Percentiles rank a stretch among this genome's conserved stretches.
phyloP scores from a whole-genome alignment of 2,113 vertebrate species.

The Megaceryle torquata region DNA sequence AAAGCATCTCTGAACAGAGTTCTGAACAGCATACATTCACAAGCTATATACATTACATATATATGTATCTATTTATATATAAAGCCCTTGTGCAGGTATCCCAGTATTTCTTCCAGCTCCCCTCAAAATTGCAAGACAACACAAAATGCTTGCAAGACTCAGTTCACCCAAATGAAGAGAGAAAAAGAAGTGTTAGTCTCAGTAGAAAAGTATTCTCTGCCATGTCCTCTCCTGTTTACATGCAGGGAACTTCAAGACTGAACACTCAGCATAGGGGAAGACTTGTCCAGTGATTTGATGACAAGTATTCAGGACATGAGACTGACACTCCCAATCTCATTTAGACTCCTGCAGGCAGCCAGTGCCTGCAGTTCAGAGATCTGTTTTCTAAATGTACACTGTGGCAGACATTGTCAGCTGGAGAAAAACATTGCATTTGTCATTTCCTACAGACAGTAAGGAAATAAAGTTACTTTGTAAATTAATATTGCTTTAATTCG shows the following conservation, averaged over 20 bases:
- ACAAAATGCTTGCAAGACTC: not conserved
- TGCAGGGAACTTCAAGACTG: not conserved
- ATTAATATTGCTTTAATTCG: not conserved
- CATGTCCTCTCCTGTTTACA: not conserved
- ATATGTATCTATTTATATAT: accelerated
- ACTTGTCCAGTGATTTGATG: not conserved
- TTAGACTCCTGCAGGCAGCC: not conserved
- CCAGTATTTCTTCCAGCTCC: not conserved
- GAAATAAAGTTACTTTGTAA: not conserved
- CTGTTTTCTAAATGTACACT: not conserved
- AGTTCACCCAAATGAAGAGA: not conserved
- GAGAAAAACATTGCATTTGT: not conserved
- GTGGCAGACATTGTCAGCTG: not conserved
- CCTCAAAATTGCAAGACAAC: not conserved
- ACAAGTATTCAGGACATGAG: not conserved
- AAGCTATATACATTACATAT: not conserved
- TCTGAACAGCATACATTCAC: not conserved
- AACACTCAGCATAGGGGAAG: not conserved
- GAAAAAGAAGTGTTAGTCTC: not conserved
- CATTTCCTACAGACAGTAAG: not conserved
- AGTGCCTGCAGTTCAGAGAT: not conserved
- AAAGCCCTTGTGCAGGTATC: not conserved
- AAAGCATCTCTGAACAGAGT: not conserved
- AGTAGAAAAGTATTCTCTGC: not conserved
- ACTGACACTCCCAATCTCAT: not conserved